A percentile compares a stretch with the other conserved stretches of the same genome.
Evolutionary conservation across 2,113 vertebrate species (phyloP).

Genomic region (Nanorana parkeri): DNA sequence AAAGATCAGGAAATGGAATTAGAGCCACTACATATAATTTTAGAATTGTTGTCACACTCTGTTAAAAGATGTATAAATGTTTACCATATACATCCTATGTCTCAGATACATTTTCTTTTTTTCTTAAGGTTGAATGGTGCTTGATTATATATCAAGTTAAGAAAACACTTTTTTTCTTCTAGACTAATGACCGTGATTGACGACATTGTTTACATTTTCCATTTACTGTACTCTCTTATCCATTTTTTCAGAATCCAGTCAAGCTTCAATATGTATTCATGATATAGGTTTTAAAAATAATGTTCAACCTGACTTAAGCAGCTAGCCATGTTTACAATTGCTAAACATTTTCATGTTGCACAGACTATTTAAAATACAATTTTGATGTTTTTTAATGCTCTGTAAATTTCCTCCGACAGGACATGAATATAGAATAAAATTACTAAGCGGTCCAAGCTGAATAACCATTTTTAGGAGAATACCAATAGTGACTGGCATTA

Average conservation of each 20-base stretch:
- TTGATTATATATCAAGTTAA: conserved; percentile 13
- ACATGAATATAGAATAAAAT: conserved; percentile 31
- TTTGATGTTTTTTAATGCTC: conserved; percentile 34
- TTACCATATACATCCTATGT: neutral
- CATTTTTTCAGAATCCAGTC: neutral
- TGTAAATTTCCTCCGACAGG: neutral
- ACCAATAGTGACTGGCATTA: conserved; percentile 35
- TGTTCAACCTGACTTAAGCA: neutral
- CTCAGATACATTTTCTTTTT: neutral
- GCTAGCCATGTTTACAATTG: neutral
- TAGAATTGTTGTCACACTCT: too few relatives aligned
- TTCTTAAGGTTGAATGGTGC: neutral
- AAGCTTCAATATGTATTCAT: neutral
- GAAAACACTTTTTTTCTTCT: neutral
- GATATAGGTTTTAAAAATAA: neutral
- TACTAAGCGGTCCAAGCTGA: conserved; percentile 7
- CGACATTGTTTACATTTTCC: neutral
- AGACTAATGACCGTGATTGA: conserved; percentile 21
- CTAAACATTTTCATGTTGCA: neutral
- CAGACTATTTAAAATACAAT: conserved; percentile 37
- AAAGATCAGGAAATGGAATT: neutral
- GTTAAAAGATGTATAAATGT: too few relatives aligned
- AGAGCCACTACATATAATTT: neutral
- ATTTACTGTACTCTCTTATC: neutral
- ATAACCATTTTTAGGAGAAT: conserved; percentile 20